Evolutionary conservation across 2,113 vertebrate species (phyloP).

Genomic region (Paradisaea rubra): DNA sequence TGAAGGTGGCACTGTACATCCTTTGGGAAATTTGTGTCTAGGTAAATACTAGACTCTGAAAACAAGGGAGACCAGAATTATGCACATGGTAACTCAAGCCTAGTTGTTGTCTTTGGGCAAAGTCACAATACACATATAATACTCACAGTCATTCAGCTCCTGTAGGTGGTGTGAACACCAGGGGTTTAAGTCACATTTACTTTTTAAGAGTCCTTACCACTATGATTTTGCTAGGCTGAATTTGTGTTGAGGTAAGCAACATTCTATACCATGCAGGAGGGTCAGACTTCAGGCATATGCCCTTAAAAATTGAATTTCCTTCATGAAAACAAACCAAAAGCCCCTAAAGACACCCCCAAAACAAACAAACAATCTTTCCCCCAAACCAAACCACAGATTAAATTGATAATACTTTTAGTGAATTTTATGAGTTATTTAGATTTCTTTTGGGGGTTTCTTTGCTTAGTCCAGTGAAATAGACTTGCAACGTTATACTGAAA

Average conservation of each 20-base stretch:
- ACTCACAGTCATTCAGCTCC: neutral
- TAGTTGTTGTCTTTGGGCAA: neutral
- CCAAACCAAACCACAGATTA: fast-evolving
- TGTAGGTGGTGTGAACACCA: neutral
- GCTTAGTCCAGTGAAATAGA: neutral
- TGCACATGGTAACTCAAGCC: neutral
- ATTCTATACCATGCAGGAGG: neutral
- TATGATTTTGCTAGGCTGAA: neutral
- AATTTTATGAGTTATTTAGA: neutral
- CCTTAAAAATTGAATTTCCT: neutral
- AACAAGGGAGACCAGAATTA: neutral
- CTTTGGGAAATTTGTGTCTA: neutral
- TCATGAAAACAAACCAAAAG: neutral
- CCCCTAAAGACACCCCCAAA: fast-evolving
- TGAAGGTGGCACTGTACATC: neutral
- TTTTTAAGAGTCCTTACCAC: neutral
- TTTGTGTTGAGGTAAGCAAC: neutral
- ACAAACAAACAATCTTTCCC: fast-evolving
- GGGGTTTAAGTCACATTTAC: neutral
- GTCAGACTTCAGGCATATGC: neutral
- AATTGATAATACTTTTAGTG: neutral
- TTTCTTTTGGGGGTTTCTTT: fast-evolving
- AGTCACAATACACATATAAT: neutral
- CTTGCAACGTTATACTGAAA: neutral
- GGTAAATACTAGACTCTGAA: neutral